These are phyloP conservation scores for Myxocyprinus asiaticus DNA, from an alignment of 2,113 vertebrate species.

Conservation along the genomic window DNA sequence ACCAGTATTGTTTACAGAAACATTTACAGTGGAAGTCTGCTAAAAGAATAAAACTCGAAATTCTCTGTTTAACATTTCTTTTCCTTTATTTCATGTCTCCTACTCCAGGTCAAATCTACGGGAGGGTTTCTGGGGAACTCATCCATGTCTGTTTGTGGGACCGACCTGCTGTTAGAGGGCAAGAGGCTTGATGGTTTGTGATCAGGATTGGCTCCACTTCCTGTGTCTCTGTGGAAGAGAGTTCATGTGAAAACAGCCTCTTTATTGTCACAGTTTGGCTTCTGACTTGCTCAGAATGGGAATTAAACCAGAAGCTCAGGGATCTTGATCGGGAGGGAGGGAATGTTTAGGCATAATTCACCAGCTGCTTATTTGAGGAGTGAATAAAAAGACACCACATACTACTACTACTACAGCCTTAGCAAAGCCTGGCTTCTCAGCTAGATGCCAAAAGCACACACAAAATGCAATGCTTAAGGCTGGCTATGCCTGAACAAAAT, in stretches of 20 bases:
- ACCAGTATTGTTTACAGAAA: no score
- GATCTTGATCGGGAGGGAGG: constrained; percentile 51
- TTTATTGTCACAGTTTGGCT: constrained; percentile 65
- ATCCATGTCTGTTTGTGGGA: constrained; percentile 77
- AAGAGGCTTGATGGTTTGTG: constrained; percentile 68
- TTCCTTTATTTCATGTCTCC: not conserved
- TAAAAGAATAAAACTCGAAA: not conserved
- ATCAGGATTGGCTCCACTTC: constrained; percentile 62
- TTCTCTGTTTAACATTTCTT: no score
- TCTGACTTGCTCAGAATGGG: constrained; percentile 65
- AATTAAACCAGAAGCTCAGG: constrained; percentile 48
- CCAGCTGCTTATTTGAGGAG: constrained; percentile 35
- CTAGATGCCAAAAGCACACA: constrained; percentile 50
- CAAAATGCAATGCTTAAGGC: constrained; percentile 41
- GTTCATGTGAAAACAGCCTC: constrained; percentile 72
- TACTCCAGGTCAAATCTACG: constrained; percentile 78
- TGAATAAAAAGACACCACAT: constrained; percentile 22
- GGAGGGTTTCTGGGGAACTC: constrained; percentile 80
- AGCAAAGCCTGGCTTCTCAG: not conserved
- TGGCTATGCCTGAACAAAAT: constrained; percentile 26
- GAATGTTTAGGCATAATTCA: constrained; percentile 44
- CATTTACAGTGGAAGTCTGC: no score
- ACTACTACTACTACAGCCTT: constrained; percentile 35
- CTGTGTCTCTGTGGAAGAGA: constrained; percentile 71
- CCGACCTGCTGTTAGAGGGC: constrained; percentile 82